Percentiles rank a stretch among this genome's conserved stretches.
phyloP scores from a whole-genome alignment of 2,888 invertebrate genomes.

The Drosophila kuntzei region DNA sequence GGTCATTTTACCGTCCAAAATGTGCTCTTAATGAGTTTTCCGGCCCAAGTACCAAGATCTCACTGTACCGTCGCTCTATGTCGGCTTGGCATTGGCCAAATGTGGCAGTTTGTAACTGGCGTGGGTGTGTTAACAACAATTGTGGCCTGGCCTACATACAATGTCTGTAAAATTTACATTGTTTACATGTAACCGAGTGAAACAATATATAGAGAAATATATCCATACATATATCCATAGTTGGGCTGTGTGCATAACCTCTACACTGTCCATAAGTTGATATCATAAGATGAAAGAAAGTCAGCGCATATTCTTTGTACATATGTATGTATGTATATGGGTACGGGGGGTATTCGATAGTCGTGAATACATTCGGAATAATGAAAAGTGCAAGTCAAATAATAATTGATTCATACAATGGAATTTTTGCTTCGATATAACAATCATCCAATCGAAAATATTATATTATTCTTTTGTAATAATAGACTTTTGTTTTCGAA shows the following conservation, averaged over 20 bases:
- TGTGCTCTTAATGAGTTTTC: constrained; percentile 47
- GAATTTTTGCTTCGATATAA: constrained; percentile 12
- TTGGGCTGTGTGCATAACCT: not conserved
- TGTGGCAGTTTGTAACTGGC: constrained; percentile 33
- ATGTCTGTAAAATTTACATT: constrained; percentile 25
- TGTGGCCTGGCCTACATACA: constrained; percentile 45
- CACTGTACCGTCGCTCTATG: constrained; percentile 24
- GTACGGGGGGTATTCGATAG: not conserved
- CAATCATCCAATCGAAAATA: constrained; percentile 26
- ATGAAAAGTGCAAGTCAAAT: constrained; percentile 21
- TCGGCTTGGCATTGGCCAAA: constrained; percentile 58
- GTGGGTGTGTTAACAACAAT: constrained; percentile 55
- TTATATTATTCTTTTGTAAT: constrained; percentile 32
- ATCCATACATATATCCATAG: not conserved
- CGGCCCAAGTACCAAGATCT: constrained; percentile 39
- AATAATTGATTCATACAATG: constrained; percentile 26
- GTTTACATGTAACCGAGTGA: constrained; percentile 13
- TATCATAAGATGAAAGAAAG: constrained; percentile 21
- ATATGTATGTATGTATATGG: too few species aligned
- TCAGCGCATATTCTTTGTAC: not conserved
- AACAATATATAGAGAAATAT: not conserved
- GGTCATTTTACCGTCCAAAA: constrained; percentile 43
- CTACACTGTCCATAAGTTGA: constrained; percentile 1
- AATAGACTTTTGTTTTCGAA: constrained; percentile 35
- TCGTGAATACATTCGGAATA: not conserved